Conservation (phyloP, 2,113 vertebrate species). For the Tiliqua scincoides region DNA sequence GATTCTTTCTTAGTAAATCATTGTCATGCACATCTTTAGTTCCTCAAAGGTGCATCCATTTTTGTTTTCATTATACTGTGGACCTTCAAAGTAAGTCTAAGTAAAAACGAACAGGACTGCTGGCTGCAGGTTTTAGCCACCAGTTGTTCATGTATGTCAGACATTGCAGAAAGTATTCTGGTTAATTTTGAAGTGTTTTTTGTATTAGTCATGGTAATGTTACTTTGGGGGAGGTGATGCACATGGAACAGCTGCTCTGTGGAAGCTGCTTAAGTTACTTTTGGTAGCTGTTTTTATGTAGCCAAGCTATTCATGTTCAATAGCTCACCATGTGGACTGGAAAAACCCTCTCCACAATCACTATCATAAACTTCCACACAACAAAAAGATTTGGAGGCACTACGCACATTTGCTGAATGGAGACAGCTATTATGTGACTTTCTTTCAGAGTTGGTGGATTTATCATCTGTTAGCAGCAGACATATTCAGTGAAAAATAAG, state of each 20-base stretch:
- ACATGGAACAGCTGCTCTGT: neutral
- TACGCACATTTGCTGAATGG: neutral
- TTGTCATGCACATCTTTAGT: neutral
- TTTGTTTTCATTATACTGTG: neutral
- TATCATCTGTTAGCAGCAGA: neutral
- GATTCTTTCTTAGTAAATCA: neutral
- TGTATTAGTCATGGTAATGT: neutral
- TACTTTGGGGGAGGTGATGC: neutral
- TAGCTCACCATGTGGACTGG: neutral
- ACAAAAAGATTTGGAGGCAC: neutral
- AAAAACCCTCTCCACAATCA: neutral
- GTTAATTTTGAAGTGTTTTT: neutral
- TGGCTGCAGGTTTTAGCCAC: neutral
- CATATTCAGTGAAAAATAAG: neutral
- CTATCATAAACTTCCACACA: neutral
- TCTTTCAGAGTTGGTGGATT: neutral
- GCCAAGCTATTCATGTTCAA: neutral
- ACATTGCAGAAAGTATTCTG: neutral
- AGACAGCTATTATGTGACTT: neutral
- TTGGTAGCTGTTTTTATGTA: neutral
- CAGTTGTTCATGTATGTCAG: neutral
- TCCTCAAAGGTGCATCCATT: neutral
- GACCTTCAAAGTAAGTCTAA: neutral
- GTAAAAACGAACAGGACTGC: neutral
- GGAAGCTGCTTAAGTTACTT: neutral